phyloP scores from a whole-genome alignment of 2,888 invertebrate genomes.

The Noctua janthe region DNA sequence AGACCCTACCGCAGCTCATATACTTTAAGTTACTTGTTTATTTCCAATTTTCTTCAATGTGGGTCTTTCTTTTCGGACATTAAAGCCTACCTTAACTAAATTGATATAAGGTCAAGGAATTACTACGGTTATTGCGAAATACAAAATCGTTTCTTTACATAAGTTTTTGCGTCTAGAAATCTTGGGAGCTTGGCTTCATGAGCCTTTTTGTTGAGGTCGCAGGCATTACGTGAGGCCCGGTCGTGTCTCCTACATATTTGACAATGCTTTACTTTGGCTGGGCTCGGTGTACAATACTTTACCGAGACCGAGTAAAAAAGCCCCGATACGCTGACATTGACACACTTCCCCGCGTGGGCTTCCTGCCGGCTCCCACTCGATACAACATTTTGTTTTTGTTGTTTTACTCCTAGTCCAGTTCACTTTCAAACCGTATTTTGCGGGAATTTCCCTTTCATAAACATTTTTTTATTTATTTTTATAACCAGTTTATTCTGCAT shows the following conservation, averaged over 20 bases:
- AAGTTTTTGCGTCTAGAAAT: constrained; percentile 54
- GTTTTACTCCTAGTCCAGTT: constrained; percentile 74
- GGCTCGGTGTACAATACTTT: constrained; percentile 68
- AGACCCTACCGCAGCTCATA: constrained; percentile 25
- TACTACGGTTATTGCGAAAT: constrained; percentile 15
- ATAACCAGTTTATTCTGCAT: constrained; percentile 73
- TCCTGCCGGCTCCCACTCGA: constrained; percentile 77
- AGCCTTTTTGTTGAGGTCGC: constrained; percentile 61
- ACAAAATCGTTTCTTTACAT: constrained; percentile 27
- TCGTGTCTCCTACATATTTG: constrained; percentile 54
- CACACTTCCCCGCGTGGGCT: constrained; percentile 82
- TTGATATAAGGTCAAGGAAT: constrained; percentile 51
- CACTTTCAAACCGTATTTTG: constrained; percentile 75
- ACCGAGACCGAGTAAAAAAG: constrained; percentile 73
- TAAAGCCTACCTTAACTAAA: constrained; percentile 48
- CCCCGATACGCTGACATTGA: constrained; percentile 86
- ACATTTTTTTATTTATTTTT: constrained; percentile 68
- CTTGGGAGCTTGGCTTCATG: constrained; percentile 44
- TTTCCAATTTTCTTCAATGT: constrained; percentile 24
- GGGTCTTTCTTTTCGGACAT: constrained; percentile 8
- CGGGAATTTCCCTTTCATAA: constrained; percentile 71
- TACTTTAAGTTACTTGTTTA: constrained; percentile 33
- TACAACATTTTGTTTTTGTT: constrained; percentile 77
- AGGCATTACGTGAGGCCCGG: constrained; percentile 51
- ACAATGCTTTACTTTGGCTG: constrained; percentile 53